Evolutionary conservation across 2,888 invertebrate genomes (phyloP).

Genomic region (Orgyia antiqua): DNA sequence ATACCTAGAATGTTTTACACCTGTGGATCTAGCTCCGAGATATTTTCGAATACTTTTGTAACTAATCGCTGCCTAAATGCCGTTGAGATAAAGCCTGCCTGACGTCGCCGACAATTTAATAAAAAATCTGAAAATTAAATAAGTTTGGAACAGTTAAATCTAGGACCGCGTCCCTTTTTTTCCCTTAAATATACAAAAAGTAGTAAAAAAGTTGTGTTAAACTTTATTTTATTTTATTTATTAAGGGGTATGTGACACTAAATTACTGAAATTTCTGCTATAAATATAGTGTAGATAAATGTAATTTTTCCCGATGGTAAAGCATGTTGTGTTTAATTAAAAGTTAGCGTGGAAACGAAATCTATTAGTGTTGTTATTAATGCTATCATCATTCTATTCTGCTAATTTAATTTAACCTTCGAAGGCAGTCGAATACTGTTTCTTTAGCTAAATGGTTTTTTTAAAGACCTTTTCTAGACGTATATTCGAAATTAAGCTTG

Average conservation of each 20-base stretch:
- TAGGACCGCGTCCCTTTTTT: slow-evolving; percentile 17
- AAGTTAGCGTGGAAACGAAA: not conserved
- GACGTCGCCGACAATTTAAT: slow-evolving; percentile 43
- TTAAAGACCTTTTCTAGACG: not conserved
- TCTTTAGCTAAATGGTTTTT: slow-evolving; percentile 2
- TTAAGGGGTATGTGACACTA: too few species aligned
- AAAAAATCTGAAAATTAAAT: slow-evolving; percentile 55
- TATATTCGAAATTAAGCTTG: slow-evolving; percentile 6
- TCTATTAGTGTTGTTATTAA: not conserved
- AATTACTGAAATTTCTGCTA: too few species aligned
- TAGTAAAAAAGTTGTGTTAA: too few species aligned
- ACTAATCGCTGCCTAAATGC: slow-evolving; percentile 35
- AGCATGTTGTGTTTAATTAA: not conserved
- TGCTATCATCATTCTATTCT: slow-evolving; percentile 14
- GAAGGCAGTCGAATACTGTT: slow-evolving; percentile 6
- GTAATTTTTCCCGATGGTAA: too few species aligned
- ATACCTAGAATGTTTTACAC: slow-evolving; percentile 23
- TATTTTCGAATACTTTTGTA: slow-evolving; percentile 24
- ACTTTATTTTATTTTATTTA: too few species aligned
- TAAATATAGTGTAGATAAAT: too few species aligned
- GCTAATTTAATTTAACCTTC: slow-evolving; percentile 26
- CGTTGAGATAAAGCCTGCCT: slow-evolving; percentile 42
- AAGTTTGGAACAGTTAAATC: slow-evolving; percentile 42
- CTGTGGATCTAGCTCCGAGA: slow-evolving; percentile 28
- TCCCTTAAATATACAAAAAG: too few species aligned